phyloP scores from a whole-genome alignment of 1,140 invertebrate genomes.

The Drosophila kohkoa region DNA sequence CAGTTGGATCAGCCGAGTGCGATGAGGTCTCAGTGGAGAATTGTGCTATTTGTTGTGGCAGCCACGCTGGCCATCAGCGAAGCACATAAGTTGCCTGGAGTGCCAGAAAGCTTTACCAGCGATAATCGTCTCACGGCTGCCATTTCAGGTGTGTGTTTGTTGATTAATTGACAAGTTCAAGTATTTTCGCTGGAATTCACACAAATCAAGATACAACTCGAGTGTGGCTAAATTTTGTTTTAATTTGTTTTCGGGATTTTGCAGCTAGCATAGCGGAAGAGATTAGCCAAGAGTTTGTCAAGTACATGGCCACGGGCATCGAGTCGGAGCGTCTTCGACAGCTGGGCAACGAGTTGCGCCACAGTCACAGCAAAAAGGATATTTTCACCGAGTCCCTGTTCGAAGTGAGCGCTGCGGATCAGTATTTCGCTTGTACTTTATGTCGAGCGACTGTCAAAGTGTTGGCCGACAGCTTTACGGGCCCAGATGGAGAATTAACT shows the following conservation, averaged over 20 bases:
- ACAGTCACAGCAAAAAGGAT: slow-evolving; percentile 52
- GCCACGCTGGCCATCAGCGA: slow-evolving; percentile 20
- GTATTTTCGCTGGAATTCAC: slow-evolving; percentile 10
- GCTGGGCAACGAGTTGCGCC: slow-evolving; percentile 49
- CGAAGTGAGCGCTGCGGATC: slow-evolving; percentile 54
- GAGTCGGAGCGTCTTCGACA: slow-evolving; percentile 38
- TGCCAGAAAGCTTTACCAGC: slow-evolving; percentile 30
- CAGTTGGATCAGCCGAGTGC: slow-evolving; percentile 7
- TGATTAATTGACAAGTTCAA: slow-evolving; percentile 44
- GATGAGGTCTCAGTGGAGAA: slow-evolving; percentile 56
- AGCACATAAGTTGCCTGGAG: slow-evolving; percentile 34
- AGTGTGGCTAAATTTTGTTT: not conserved
- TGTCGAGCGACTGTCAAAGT: slow-evolving; percentile 85
- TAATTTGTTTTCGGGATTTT: not conserved
- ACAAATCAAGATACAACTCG: not conserved
- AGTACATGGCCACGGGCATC: slow-evolving; percentile 58
- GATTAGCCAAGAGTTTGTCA: slow-evolving; percentile 67
- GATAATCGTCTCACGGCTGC: slow-evolving; percentile 37
- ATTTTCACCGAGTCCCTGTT: slow-evolving; percentile 65
- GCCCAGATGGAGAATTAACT: slow-evolving; percentile 51
- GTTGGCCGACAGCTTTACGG: slow-evolving; percentile 78
- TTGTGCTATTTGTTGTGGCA: slow-evolving; percentile 36
- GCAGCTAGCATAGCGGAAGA: slow-evolving; percentile 58
- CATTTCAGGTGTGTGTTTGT: slow-evolving; percentile 42
- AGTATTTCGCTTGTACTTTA: slow-evolving; percentile 85